phyloP scores from a whole-genome alignment of 2,888 invertebrate species.

The Cephus pulcher region DNA sequence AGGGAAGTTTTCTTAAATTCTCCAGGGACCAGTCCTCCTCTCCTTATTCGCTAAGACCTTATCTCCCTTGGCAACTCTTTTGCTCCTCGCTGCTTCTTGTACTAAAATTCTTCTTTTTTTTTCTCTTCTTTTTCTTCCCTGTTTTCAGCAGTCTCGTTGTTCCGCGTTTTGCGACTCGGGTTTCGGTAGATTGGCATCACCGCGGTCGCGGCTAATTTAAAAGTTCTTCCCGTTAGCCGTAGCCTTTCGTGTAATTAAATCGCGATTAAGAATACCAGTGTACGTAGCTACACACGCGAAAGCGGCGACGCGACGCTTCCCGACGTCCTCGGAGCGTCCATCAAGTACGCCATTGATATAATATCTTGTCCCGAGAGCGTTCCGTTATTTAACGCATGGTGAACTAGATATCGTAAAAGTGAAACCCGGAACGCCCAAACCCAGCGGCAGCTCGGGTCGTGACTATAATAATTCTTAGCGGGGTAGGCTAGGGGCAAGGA shows the following conservation, averaged over 20 bases:
- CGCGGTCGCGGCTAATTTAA: not conserved
- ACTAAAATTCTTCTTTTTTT: not conserved
- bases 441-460: not conserved
- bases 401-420: not conserved
- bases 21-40: not conserved
- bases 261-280: conserved; percentile 1
- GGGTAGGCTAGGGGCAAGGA: not conserved
- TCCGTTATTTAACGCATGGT: not conserved
- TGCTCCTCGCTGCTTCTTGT: not conserved
- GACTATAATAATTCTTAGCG: not conserved
- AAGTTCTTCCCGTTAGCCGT: conserved; percentile 1
- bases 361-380: not conserved
- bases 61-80: not conserved
- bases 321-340: not conserved
- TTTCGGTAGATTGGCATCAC: not conserved
- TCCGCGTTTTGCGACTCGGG: not conserved
- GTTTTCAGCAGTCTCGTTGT: not conserved
- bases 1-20: not conserved
- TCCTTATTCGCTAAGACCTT: not conserved
- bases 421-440: not conserved
- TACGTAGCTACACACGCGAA: not conserved
- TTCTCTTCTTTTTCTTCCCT: not conserved
- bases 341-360: not conserved
- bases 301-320: not conserved
- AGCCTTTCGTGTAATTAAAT: conserved; percentile 6